Evolutionary conservation across 2,113 vertebrate species (phyloP), one percentile per base, ranked within the genome.

Genomic region (Phylloscopus trochilus): DNA sequence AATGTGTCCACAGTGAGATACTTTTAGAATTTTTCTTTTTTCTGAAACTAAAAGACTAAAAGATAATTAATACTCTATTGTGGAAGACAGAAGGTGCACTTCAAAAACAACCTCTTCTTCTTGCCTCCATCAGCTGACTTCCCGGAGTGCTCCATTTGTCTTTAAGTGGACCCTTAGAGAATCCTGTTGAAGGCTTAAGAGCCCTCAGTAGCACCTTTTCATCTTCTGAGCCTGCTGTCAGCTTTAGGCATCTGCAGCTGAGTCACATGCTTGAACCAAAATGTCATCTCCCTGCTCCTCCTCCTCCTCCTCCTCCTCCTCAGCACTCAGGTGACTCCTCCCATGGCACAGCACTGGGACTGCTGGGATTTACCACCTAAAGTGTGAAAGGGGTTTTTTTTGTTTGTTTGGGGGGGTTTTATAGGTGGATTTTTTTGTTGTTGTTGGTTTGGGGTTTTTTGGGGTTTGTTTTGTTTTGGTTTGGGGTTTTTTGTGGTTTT

Each of bases 101-200:
- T 96, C 63, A 79, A 74, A 89, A 73, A n/a, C n/a, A n/a, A 22
- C 43, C 72, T 96, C 74, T 24, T 85, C 76, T 83, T 87, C 79
- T 94, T 86, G 27, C 53, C 87, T 84, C 15, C 37, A 69, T 75
- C 87, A 95, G 43, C 78, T 81, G 79, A 93, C 91, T 96, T 96
- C 87, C 93, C 88, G 85, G 72, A 97, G 86, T 91, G 90, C 58
- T 95, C 81, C 80, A 92, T 96, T 93, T 79, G 53, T 46, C 74
- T 94, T 56, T 75, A 89, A 97, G 95, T 85, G 74, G 89, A 68
- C 84, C 85, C 80, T 60, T 46, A 37, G 44, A 92, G 83, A 83
- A 88, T 73, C 53, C 72, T 7, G 1, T 46, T 15, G 53, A 96
- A 94, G 83, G 30, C 55, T 90, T 87, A 86, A 96, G 95, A 95